These are phyloP conservation scores for Drosophila virilis DNA, from an alignment of 1,140 invertebrate genomes.

Conservation along the genomic window DNA sequence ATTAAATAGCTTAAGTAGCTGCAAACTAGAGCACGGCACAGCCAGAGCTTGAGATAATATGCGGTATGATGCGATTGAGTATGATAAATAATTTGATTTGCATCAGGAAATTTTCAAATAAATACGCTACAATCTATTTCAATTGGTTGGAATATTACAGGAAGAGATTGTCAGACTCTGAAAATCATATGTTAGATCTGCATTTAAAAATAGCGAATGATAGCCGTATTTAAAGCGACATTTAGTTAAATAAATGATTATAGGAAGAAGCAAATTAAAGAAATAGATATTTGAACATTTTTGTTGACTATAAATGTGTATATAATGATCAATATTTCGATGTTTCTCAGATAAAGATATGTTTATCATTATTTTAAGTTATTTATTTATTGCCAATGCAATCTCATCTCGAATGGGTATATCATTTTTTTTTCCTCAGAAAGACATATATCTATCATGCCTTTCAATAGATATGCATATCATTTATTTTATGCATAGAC, in stretches of 20 bases:
- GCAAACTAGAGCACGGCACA: slow-evolving; percentile 21
- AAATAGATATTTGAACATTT: no score
- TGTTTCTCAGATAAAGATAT: not conserved
- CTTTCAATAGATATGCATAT: no score
- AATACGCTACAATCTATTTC: not conserved
- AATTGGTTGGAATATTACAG: no score
- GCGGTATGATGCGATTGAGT: slow-evolving; percentile 1
- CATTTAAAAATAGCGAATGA: no score
- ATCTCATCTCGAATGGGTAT: no score
- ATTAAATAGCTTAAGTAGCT: slow-evolving; percentile 7
- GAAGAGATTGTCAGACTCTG: not conserved
- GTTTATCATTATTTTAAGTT: not conserved
- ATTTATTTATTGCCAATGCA: not conserved
- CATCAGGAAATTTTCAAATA: slow-evolving; percentile 1
- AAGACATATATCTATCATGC: no score
- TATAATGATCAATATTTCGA: not conserved
- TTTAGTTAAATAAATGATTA: no score
- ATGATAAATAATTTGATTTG: not conserved
- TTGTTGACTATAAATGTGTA: no score
- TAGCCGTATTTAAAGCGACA: no score
- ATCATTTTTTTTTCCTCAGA: no score
- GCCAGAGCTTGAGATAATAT: slow-evolving; percentile 15
- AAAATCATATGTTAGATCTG: not conserved
- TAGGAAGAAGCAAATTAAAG: no score
- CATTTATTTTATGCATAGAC: not conserved